Evolutionary conservation across 35 echinoderm and acorn worm genomes (phyloP), one percentile per base, ranked within the genome.

Genomic region (Heliocidaris erythrogramma): DNA sequence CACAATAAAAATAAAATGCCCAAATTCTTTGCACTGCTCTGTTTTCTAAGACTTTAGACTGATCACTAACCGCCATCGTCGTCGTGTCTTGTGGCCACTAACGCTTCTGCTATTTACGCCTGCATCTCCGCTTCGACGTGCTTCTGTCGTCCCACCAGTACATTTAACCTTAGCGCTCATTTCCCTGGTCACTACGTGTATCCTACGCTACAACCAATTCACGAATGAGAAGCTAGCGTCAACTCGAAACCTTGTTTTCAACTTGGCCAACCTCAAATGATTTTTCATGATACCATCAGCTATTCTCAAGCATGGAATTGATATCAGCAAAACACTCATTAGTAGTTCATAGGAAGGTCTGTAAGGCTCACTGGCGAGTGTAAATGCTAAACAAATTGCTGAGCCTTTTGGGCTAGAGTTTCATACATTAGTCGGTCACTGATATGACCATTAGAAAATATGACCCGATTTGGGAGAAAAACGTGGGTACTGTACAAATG

Each of bases 381-480:
- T 27, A 78, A 78, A 78, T 78, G 65, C 65, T 78, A 78, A 78
- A 78, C 65, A n/a, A 78, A 78, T 78, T 78, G 65, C 65, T 21
- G n/a, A 78, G 65, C 65, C 65, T 78, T 78, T 78, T 27, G 65
- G 65, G 65, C 52, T 78, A 27, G 65, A 78, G 65, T 78, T 78
- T 78, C 65, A 78, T 24, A 18, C 65, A 78, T 78, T 78, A 78
- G 65, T n/a, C 65, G 7, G 65, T 78, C 65, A 78, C 65, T 78
- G 65, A 78, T 78, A 78, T 78, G 65, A 78, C 65, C 65, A 78
- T 78, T 78, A 78, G 65, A 78, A 78, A 78, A 78, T 78, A 78
- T 78, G 65, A 78, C 65, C 65, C 65, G 65, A 78, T 78, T 78
- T 78, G 0, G 2, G 49, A 3, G 52, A 78, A 78, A 78, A 78